phyloP scores from a whole-genome alignment of 2,113 vertebrate species.

The Gracilinanus agilis region DNA sequence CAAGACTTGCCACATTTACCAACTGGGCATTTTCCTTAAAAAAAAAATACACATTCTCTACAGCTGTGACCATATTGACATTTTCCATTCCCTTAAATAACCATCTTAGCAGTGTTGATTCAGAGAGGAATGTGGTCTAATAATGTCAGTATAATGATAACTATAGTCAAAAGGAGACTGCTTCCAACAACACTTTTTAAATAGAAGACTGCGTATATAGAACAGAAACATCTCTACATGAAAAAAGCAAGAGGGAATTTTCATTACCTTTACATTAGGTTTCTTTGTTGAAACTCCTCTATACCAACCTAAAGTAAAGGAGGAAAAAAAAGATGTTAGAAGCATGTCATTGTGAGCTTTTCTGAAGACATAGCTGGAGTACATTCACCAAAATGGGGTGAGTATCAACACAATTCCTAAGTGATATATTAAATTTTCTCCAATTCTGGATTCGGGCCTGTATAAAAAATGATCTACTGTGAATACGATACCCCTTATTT shows the following conservation, averaged over 20 bases:
- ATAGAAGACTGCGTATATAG: slow-evolving; percentile 10
- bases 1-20: slow-evolving; percentile 22
- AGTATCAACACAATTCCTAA: slow-evolving; percentile 31
- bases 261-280: slow-evolving; percentile 93
- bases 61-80: slow-evolving; percentile 39
- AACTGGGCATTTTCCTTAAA: slow-evolving; percentile 6
- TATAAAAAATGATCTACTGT: neutral
- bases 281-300: slow-evolving; percentile 95
- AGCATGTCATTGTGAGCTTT: slow-evolving; percentile 11
- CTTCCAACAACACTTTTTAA: neutral
- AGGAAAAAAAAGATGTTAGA: slow-evolving; percentile 67
- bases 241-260: slow-evolving; percentile 45
- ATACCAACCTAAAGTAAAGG: slow-evolving; percentile 94
- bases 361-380: slow-evolving; percentile 51
- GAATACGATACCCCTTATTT: slow-evolving; percentile 52
- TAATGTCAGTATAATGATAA: slow-evolving; percentile 31
- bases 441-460: neutral
- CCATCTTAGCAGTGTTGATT: slow-evolving; percentile 35
- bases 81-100: slow-evolving; percentile 46
- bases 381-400: neutral
- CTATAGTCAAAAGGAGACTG: neutral
- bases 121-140: slow-evolving; percentile 2
- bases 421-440: neutral
- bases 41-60: slow-evolving; percentile 25
- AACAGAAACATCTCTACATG: slow-evolving; percentile 41